Percentiles rank a stretch among this genome's conserved stretches.
phyloP scores from a whole-genome alignment of 2,888 invertebrate genomes.

The Zele albiditarsus region DNA sequence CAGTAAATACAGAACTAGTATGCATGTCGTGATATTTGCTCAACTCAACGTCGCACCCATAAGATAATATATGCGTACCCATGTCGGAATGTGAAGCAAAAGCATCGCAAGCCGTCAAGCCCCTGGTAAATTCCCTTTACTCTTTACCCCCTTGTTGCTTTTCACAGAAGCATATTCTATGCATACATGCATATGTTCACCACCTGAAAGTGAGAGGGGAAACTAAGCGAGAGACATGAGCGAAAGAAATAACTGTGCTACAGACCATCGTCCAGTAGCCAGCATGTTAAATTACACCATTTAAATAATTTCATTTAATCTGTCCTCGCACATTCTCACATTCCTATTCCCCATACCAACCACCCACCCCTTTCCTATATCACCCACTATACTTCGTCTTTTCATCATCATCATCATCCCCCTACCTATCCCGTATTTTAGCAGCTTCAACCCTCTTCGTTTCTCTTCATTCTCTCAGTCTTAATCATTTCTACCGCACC shows the following conservation, averaged over 20 bases:
- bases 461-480: constrained; percentile 20
- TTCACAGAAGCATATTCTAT: constrained; percentile 66
- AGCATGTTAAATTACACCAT: constrained; percentile 67
- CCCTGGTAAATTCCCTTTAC: neutral
- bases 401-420: constrained; percentile 1
- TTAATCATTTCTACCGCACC: constrained; percentile 36
- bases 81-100: constrained; percentile 35
- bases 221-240: neutral
- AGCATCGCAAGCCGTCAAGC: constrained; percentile 21
- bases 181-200: constrained; percentile 68
- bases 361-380: neutral
- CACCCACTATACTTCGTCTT: constrained; percentile 24
- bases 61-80: constrained; percentile 46
- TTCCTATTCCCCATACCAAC: constrained; percentile 18
- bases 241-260: constrained; percentile 36
- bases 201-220: constrained; percentile 54
- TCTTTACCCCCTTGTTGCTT: constrained; percentile 43
- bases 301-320: constrained; percentile 70
- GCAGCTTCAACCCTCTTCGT: constrained; percentile 1
- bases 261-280: constrained; percentile 48
- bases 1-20: neutral
- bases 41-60: constrained; percentile 41
- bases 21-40: constrained; percentile 13
- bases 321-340: constrained; percentile 45
- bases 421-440: constrained; percentile 23